Percentiles rank a stretch among this genome's conserved stretches.
Evolutionary conservation across 2,888 invertebrate genomes (phyloP).

Genomic region (Vannuccia rotundouncinata): DNA sequence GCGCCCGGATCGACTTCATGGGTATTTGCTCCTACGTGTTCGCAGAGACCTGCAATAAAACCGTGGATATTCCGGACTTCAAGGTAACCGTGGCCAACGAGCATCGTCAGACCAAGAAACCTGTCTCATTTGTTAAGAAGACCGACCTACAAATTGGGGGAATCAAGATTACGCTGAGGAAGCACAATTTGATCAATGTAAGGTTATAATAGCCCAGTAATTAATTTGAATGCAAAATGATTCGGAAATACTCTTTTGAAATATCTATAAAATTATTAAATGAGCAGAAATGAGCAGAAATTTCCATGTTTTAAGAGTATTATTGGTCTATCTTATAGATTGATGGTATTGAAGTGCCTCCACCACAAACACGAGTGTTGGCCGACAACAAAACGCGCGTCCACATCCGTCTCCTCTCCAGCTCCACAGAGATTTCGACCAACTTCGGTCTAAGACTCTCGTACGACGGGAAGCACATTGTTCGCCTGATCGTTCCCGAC

Average conservation of each 20-base stretch:
- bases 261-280: too few relatives aligned
- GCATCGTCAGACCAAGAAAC: neutral
- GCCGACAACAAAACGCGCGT: neutral
- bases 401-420: neutral
- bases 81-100: conserved; percentile 28
- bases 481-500: conserved; percentile 16
- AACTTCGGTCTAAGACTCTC: conserved; percentile 4
- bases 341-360: conserved; percentile 4
- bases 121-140: conserved; percentile 12
- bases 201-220: too few relatives aligned
- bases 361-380: conserved; percentile 1
- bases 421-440: neutral
- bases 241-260: too few relatives aligned
- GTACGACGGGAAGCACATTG: conserved; percentile 1
- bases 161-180: neutral
- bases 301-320: too few relatives aligned
- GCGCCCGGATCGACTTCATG: conserved; percentile 15
- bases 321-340: too few relatives aligned
- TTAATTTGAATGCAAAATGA: too few relatives aligned
- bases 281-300: too few relatives aligned
- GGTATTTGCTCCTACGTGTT: conserved; percentile 31
- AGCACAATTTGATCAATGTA: neutral
- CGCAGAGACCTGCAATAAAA: conserved; percentile 28
- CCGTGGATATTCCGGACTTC: conserved; percentile 4
- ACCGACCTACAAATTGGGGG: neutral